Conservation (phyloP, 1,140 invertebrate genomes). For the Alviniconcha marisindica region DNA sequence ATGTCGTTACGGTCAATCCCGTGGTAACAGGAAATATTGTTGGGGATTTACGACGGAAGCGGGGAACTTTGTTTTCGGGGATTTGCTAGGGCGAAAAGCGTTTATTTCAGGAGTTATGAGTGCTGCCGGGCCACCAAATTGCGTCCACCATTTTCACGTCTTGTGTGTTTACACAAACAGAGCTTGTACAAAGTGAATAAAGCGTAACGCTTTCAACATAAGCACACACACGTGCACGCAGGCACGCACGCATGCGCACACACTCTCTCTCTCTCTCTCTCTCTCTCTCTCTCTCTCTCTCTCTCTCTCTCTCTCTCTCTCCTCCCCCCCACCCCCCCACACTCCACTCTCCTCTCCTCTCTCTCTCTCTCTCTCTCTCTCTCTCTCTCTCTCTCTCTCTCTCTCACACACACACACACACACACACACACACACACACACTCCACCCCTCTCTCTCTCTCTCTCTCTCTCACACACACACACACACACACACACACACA, state of each 20-base stretch:
- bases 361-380: neutral
- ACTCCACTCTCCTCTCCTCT: neutral
- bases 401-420: neutral
- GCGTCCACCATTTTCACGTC: too few species aligned
- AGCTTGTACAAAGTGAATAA: too few species aligned
- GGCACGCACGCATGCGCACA: neutral
- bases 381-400: neutral
- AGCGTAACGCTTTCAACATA: too few species aligned
- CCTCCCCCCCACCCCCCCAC: neutral
- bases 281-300: neutral
- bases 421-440: neutral
- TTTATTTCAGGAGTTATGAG: too few species aligned
- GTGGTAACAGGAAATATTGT: too few species aligned
- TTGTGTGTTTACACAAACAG: too few species aligned
- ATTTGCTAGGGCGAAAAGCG: too few species aligned
- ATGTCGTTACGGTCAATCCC: too few species aligned
- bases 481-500: slow-evolving; percentile 15
- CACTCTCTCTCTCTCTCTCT: neutral
- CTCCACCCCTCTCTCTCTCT: neutral
- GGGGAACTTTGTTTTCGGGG: too few species aligned
- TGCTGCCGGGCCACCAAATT: too few species aligned
- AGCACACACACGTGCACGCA: neutral
- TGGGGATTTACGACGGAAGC: too few species aligned
- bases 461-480: neutral
- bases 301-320: neutral